Evolutionary conservation across 2,888 invertebrate genomes (phyloP).

Genomic region (Andrena flavipes): DNA sequence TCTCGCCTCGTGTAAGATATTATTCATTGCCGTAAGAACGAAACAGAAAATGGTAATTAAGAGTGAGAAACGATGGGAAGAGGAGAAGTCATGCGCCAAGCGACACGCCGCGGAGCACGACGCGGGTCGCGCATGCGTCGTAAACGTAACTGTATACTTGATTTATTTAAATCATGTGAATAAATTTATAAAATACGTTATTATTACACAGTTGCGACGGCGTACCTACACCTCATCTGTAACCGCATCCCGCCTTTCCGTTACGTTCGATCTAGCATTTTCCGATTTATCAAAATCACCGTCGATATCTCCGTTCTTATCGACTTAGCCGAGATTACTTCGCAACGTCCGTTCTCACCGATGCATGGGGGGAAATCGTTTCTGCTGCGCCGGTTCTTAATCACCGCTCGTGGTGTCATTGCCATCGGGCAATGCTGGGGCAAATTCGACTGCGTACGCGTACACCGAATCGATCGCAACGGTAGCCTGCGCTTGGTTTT

Average conservation of each 20-base stretch:
- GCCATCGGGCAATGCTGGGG: background rate
- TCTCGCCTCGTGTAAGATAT: constrained; percentile 84
- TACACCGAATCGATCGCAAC: constrained; percentile 16
- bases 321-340: no score
- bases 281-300: background rate
- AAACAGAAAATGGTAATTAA: constrained; percentile 54
- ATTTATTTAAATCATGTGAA: constrained; percentile 85
- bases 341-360: no score
- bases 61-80: constrained; percentile 53
- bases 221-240: constrained; percentile 38
- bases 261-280: background rate
- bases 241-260: constrained; percentile 19
- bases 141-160: constrained; percentile 82
- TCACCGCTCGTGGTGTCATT: no score
- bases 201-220: constrained; percentile 75
- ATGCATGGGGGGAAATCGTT: no score
- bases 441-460: constrained; percentile 28
- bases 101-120: constrained; percentile 38
- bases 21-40: constrained; percentile 72
- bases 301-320: no score
- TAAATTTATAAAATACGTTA: constrained; percentile 85
- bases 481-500: constrained; percentile 41
- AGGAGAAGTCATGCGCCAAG: constrained; percentile 45
- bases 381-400: no score
- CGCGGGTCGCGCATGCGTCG: constrained; percentile 66